These are phyloP conservation scores for Platorchestia sp. DNA, from an alignment of 1,140 invertebrate genomes.

Conservation along the genomic window DNA sequence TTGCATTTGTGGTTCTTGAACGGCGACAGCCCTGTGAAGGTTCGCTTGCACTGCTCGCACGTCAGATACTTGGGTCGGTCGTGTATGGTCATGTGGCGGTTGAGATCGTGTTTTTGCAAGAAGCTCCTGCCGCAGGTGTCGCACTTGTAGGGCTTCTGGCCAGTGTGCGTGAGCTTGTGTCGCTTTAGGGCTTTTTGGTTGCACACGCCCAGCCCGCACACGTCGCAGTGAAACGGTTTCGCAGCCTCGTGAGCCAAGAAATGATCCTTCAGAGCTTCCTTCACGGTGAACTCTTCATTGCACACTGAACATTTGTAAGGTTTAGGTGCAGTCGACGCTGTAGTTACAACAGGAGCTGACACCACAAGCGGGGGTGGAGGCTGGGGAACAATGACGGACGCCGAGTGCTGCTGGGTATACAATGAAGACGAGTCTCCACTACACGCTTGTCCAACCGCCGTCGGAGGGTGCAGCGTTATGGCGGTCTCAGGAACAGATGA, in stretches of 20 bases:
- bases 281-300: conserved; percentile 68
- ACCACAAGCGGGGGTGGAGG: background rate
- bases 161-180: conserved; percentile 64
- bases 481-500: background rate
- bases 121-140: conserved; percentile 65
- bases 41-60: conserved; percentile 66
- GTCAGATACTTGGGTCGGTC: conserved; percentile 62
- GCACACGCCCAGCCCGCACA: conserved; percentile 67
- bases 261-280: conserved; percentile 65
- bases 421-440: background rate
- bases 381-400: background rate
- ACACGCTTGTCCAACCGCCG: no score
- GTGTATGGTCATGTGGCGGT: conserved; percentile 64
- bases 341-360: background rate
- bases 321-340: conserved; percentile 69
- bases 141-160: conserved; percentile 65
- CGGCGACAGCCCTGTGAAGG: conserved; percentile 64
- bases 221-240: conserved; percentile 67
- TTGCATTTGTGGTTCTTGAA: conserved; percentile 67
- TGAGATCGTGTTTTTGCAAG: conserved; percentile 66
- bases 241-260: conserved; percentile 65
- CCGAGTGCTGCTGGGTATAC: background rate
- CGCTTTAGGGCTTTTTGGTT: conserved; percentile 64
- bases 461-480: background rate
- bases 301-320: conserved; percentile 76